Evolutionary conservation across 1,140 invertebrate genomes (phyloP), one percentile per base, ranked within the genome.

Genomic region (Drosophila ananassae): DNA sequence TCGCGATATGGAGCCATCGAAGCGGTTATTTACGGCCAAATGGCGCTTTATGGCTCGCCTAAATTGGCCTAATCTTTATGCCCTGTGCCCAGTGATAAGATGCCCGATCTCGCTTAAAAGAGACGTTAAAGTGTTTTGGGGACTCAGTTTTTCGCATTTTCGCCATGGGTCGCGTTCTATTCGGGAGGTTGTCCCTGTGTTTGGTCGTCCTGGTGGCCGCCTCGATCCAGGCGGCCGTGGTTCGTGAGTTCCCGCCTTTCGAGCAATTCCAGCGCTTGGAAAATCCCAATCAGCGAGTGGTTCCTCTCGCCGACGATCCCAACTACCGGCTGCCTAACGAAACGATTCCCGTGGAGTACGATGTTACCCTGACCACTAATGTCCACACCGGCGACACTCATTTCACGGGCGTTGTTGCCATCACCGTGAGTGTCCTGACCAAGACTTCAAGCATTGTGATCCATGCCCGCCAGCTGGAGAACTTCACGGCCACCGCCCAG

Each of bases 261-360:
- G 83, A 89, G 47, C 48, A 63, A n/a, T 48, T 68, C 10, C 62
- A 74, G 28, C 21, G 46, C 25, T 53, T 84, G 10, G 89, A 85
- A 62, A 62, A 74, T 51, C 89, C 89, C n/a, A 74, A 69, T 28
- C 61, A 41, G 9, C 72, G 89, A 7, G 41, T 47, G 10, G 13
- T 47, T 1, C 53, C 67, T 37, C 52, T 56, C 24, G 74, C 66
- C 12, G 79, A 75, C 8, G 80, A 71, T 3, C 52, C 48, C 2
- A 82, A 87, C 7, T 94, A 95, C 75, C 93, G 94, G 1, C 92
- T 97, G 8, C 94, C 95, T 0, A 87, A 74, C 5, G 79, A 93
- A n/a, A 93, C 94, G 0, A 67, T 90, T 4, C 96, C 96, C 0
- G 81, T 93, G 3, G 93, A 94, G 75, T 96, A 96, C 78, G 94